Conservation (phyloP, 2,888 invertebrate genomes). For the Gibbula magus region DNA sequence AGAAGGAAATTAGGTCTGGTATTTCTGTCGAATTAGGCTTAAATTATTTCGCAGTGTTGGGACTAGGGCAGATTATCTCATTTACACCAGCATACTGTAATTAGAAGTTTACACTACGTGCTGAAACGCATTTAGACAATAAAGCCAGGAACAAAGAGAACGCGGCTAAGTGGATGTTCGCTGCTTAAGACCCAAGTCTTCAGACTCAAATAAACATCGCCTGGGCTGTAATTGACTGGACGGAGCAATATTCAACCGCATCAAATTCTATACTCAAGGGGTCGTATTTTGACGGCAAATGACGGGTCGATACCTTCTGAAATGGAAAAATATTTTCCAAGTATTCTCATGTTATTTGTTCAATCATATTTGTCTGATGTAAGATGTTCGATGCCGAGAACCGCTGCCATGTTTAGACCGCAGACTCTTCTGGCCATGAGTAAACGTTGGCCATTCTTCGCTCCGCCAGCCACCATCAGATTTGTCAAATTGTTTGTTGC, state of each 20-base stretch:
- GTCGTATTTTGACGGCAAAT: constrained; percentile 18
- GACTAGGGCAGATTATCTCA: constrained; percentile 33
- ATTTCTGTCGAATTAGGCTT: constrained; percentile 40
- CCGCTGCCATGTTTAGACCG: background rate
- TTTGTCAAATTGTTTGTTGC: no score
- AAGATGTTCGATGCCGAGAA: constrained; percentile 3
- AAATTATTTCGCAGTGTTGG: constrained; percentile 40
- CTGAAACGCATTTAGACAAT: constrained; percentile 24
- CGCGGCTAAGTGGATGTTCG: constrained; percentile 10
- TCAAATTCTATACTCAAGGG: constrained; percentile 8
- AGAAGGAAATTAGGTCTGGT: constrained; percentile 39
- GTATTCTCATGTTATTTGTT: constrained; percentile 16
- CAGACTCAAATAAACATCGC: constrained; percentile 17
- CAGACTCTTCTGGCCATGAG: background rate
- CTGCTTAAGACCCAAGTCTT: constrained; percentile 12
- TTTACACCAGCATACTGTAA: constrained; percentile 37
- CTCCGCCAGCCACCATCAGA: background rate
- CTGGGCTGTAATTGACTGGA: constrained; percentile 16
- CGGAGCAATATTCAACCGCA: constrained; percentile 1
- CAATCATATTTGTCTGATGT: constrained; percentile 14
- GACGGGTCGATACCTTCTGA: constrained; percentile 18
- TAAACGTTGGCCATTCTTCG: background rate
- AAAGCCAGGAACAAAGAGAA: constrained; percentile 4
- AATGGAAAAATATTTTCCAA: constrained; percentile 25
- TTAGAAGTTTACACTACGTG: constrained; percentile 40